Conservation (phyloP, 2,113 vertebrate species). For the Cercocebus atys region DNA sequence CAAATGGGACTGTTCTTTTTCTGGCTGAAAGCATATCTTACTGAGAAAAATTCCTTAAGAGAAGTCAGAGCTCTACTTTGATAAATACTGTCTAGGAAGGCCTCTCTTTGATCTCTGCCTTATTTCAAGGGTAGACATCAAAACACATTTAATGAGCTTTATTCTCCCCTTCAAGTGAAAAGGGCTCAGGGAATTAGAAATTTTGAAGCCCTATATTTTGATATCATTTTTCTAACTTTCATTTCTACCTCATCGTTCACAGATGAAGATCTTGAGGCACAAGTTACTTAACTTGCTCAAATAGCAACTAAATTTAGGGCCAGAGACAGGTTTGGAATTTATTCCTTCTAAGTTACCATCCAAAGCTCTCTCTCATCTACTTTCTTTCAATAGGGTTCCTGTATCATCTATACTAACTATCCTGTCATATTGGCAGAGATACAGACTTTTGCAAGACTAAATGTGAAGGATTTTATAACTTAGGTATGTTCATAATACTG, state of each 20-base stretch:
- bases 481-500: not conserved
- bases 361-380: not conserved
- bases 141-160: constrained; percentile 20
- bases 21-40: constrained; percentile 43
- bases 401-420: not conserved
- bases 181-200: not conserved
- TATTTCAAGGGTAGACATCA: constrained; percentile 35
- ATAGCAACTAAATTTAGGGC: not conserved
- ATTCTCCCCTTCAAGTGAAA: not conserved
- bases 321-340: not conserved
- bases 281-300: constrained; percentile 5
- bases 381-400: not conserved
- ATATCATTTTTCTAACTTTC: constrained; percentile 36
- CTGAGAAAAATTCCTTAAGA: constrained; percentile 45
- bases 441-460: not conserved
- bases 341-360: not conserved
- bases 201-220: not conserved
- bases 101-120: constrained; percentile 49
- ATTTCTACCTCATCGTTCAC: not conserved
- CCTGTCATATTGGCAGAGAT: not conserved
- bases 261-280: not conserved
- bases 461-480: not conserved
- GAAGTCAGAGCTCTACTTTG: constrained; percentile 55
- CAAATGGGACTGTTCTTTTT: constrained; percentile 55
- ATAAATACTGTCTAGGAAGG: constrained; percentile 54